These are phyloP conservation scores for Arrhamphus sclerolepis DNA, from an alignment of 2,797 vertebrate genomes.

Conservation along the genomic window DNA sequence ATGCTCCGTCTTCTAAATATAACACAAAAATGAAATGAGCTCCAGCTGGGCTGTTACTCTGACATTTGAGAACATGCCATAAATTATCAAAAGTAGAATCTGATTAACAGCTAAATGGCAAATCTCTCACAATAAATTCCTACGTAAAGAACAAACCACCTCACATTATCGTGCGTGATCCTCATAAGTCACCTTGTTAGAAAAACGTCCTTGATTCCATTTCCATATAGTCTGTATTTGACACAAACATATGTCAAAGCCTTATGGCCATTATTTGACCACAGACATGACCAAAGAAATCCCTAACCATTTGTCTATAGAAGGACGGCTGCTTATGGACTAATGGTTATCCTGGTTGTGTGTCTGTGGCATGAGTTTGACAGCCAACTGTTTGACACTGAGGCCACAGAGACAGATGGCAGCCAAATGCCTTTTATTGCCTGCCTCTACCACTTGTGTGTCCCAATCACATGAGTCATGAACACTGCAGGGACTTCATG, in stretches of 20 bases:
- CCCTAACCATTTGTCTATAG: conserved; percentile 66
- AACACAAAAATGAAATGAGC: no score
- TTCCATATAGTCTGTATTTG: conserved; percentile 38
- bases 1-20: no score
- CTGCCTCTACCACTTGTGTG: conserved; percentile 74
- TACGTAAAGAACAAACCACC: conserved; percentile 11
- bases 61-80: no score
- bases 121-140: background rate
- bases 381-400: conserved; percentile 76
- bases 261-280: conserved; percentile 58
- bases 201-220: conserved; percentile 24
- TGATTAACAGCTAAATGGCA: background rate
- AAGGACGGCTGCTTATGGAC: conserved; percentile 69
- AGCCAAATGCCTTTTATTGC: conserved; percentile 80
- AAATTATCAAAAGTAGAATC: no score
- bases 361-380: conserved; percentile 67
- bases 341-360: conserved; percentile 78
- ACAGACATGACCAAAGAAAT: conserved; percentile 65
- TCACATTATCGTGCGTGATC: conserved; percentile 30
- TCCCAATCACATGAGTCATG: conserved; percentile 71
- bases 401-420: conserved; percentile 79
- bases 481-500: conserved; percentile 51
- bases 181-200: conserved; percentile 15
- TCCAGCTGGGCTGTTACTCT: no score
- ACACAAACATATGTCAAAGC: conserved; percentile 47